A percentile compares a stretch with the other conserved stretches of the same genome.
Conservation (phyloP, 2,113 vertebrate genomes). For the Cygnus buccinator region DNA sequence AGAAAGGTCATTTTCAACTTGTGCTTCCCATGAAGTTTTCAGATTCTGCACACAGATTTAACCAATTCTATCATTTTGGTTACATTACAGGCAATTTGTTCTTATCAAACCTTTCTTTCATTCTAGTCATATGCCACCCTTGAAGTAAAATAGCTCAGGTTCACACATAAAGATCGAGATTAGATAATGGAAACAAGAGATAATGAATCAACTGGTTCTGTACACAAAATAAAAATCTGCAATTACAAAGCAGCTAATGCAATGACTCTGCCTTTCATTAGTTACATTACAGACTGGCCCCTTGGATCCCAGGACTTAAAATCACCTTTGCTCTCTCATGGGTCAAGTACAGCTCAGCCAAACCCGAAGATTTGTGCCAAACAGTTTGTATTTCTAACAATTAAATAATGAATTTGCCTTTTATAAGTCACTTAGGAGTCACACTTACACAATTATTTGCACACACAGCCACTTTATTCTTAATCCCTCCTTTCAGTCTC, state of each 20-base stretch:
- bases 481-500: neutral
- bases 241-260: neutral
- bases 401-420: neutral
- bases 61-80: neutral
- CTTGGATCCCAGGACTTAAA: constrained; percentile 8
- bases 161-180: constrained; percentile 8
- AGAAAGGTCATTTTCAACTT: neutral
- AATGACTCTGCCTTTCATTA: neutral
- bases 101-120: neutral
- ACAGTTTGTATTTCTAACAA: constrained; percentile 24
- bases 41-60: neutral
- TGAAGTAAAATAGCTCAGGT: constrained; percentile 19
- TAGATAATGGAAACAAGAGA: constrained; percentile 37
- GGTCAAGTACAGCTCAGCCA: constrained; percentile 44
- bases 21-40: neutral
- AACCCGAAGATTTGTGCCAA: constrained; percentile 31
- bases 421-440: constrained; percentile 12
- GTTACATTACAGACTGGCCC: neutral
- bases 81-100: neutral
- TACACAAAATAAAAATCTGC: constrained; percentile 5
- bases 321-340: constrained; percentile 41
- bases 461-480: constrained; percentile 31
- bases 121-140: neutral
- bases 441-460: neutral
- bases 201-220: neutral